These are phyloP conservation scores for Callyntrura guangdongensis DNA, from an alignment of 2,888 invertebrate genomes.

Conservation along the genomic window DNA sequence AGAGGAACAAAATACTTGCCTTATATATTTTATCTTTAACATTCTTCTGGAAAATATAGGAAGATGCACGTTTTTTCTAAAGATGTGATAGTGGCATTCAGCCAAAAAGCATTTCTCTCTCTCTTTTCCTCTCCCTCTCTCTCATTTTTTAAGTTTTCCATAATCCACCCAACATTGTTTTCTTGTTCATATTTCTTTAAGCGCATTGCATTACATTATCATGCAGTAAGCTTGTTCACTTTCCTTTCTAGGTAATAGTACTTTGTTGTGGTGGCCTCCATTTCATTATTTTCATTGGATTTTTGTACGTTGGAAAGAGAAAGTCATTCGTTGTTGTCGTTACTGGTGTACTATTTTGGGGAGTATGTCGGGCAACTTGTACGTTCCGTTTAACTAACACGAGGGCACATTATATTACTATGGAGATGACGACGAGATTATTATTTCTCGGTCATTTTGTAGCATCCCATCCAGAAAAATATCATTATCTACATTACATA, in stretches of 20 bases:
- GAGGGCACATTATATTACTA: background rate
- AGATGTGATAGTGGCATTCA: slow-evolving; percentile 51
- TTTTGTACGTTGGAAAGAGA: slow-evolving; percentile 16
- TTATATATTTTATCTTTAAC: background rate
- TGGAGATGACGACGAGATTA: slow-evolving; percentile 24
- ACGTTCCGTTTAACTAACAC: background rate
- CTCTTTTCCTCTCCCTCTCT: background rate
- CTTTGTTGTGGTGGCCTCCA: slow-evolving; percentile 27
- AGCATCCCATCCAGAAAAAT: slow-evolving; percentile 12
- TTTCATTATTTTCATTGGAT: slow-evolving; percentile 43
- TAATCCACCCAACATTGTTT: slow-evolving; percentile 50
- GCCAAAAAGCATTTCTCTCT: slow-evolving; percentile 57
- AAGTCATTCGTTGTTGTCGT: background rate
- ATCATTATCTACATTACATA: slow-evolving; percentile 45
- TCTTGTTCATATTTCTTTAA: slow-evolving; percentile 20
- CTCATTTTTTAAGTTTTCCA: slow-evolving; percentile 19
- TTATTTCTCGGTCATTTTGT: slow-evolving; percentile 41
- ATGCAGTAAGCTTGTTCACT: slow-evolving; percentile 1
- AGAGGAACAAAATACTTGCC: slow-evolving; percentile 10
- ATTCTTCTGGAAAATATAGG: slow-evolving; percentile 35
- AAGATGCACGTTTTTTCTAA: slow-evolving; percentile 30
- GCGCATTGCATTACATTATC: slow-evolving; percentile 47
- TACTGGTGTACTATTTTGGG: background rate
- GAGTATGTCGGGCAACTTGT: too few relatives aligned
- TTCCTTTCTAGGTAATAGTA: slow-evolving; percentile 19